These are phyloP conservation scores for Brachyalestes nurse DNA, from an alignment of 2,797 vertebrate species.

Conservation along the genomic window DNA sequence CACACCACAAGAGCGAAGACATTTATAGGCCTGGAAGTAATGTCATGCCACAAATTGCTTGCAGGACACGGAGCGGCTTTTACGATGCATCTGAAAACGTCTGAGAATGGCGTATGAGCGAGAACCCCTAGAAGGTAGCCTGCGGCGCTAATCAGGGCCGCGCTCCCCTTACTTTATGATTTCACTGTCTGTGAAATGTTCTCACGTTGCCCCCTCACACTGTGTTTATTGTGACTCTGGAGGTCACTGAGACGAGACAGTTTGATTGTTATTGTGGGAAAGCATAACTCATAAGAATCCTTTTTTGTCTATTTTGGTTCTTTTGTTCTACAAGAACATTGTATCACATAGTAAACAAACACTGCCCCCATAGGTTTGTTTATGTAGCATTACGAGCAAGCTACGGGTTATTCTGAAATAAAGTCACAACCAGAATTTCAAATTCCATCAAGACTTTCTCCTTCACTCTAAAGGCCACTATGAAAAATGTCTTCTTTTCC, in stretches of 20 bases:
- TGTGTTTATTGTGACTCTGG: slow-evolving; percentile 37
- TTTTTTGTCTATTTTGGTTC: slow-evolving; percentile 39
- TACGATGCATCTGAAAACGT: slow-evolving; percentile 37
- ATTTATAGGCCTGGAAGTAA: slow-evolving; percentile 53
- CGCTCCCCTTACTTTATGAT: slow-evolving; percentile 26
- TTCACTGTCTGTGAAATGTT: slow-evolving; percentile 45
- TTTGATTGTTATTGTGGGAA: slow-evolving; percentile 44
- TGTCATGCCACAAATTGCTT: slow-evolving; percentile 54
- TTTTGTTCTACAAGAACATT: slow-evolving; percentile 14
- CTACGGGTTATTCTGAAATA: slow-evolving; percentile 2
- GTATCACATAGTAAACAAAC: slow-evolving; percentile 41
- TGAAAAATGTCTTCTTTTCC: not conserved
- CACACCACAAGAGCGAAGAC: slow-evolving; percentile 51
- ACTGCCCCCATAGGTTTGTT: slow-evolving; percentile 9
- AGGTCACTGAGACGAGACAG: slow-evolving; percentile 29
- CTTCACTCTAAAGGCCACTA: not conserved
- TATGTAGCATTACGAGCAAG: not conserved
- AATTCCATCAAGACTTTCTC: not conserved
- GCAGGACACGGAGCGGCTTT: slow-evolving; percentile 46
- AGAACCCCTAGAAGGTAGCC: slow-evolving; percentile 12
- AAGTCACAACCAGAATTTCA: not conserved
- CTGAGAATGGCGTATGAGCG: slow-evolving; percentile 25
- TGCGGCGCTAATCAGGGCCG: slow-evolving; percentile 18
- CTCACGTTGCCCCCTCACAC: slow-evolving; percentile 19
- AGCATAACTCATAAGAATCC: slow-evolving; percentile 13